Base-by-base conservation (phyloP, 2,888 invertebrate genomes). In the Monochamus alternatus region DNA sequence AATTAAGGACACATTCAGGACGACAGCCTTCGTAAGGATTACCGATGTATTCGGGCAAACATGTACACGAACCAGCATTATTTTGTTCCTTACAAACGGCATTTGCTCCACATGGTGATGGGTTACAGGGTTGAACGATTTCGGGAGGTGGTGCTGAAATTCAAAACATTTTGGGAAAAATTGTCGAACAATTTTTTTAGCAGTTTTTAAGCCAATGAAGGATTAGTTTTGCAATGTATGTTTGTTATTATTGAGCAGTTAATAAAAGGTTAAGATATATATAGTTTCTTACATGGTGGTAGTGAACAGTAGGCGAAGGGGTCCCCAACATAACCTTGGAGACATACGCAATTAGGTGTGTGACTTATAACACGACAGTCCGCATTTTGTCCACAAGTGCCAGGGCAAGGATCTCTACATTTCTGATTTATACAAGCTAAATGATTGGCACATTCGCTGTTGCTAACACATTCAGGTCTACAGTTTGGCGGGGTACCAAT, bases 1-100 rank as follows among this genome's bases (percentile, higher is more conserved):
- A 92, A 85, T 94, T 93, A 59, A 93, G 87, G 0, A 93, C 90
- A 88, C 95, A 95, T 89, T 95, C 95, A 12, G 95, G 95, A 64
- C 93, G 91, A 87, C 95, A 95, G 31, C 93, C 93, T 88, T 94
- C 94, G 82, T 94, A 94, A 47, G 95, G 95, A 87, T 95, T 94
- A 70, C 95, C 96, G 81, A 93, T 93, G 86, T 93, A 95, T 30
- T 93, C 94, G 65, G 93, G 91, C 63, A 92, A 89, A 84, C 95
- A 95, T 75, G 91, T 90, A 84, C 95, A 95, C n/a, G 92, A 90
- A 52, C 93, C 93, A 76, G 92, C 92, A 72, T 90, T 90, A 81
- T 92, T 92, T 70, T 91, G 90, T 85, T 91, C 90, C 85, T 91
- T 91, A 85, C 94, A 94, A 78, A 91, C 73, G 31, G 94, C 90